Evolutionary conservation across 2,797 vertebrate species (phyloP), one percentile per base, ranked within the genome.

Genomic region (Urosaurus nigricauda): DNA sequence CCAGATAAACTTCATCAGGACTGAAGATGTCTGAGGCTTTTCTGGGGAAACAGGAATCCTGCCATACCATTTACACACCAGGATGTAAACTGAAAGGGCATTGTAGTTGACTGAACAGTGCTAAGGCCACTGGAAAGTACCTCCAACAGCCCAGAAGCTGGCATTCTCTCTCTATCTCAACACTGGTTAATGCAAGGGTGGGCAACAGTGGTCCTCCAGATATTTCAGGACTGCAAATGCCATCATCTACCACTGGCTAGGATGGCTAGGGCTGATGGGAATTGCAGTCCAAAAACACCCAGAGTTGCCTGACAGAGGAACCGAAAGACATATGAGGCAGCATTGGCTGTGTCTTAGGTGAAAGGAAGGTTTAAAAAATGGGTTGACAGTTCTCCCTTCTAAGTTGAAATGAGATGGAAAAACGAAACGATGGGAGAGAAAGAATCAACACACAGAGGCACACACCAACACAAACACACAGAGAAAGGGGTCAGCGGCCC

Each of bases 331-430:
- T 9, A 51, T 51, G 70, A 11, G 40, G 19, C 60, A 14, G 1
- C 21, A 60, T 2, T 26, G n/a, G n/a, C 6, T 24, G 17, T 5
- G 11, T 13, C 32, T 32, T 17, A 37, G 13, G 11, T 40, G 14
- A 58, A 11, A 29, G 1, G 35, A 37, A 37, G 16, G 8, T 56
- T 77, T 32, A 26, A 8, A 51, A 85, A 56, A 16, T 21, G 2
- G 17, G 2, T 19, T 6, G 8, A 16, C 19, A 29, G 13, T 11
- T 75, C 6, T 12, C 32, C 40, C 68, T 29, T n/a, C 40, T 7
- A 37, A 37, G 65, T 58, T 80, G 88, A 85, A 70, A 89, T 89
- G 88, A 56, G 32, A 83, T 80, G 65, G 79, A 51, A 81, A 60
- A 56, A 80, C 70, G 83, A 11, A 84, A 37, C 40, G 5, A 70